Evolutionary conservation across 2,113 vertebrate species (phyloP), one percentile per base, ranked within the genome.

Genomic region (Rostratula benghalensis): DNA sequence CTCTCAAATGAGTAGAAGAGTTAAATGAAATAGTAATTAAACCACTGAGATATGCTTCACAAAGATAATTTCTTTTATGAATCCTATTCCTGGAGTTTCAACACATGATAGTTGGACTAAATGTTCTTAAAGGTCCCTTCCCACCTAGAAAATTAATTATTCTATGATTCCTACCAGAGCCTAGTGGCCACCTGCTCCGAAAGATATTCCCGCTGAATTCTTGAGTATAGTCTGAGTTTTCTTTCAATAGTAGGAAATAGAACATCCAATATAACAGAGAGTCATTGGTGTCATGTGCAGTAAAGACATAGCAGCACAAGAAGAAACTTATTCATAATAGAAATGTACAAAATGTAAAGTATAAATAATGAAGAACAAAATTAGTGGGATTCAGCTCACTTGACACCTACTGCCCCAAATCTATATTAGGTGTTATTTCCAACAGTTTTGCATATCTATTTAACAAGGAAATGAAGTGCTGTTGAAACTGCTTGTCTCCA

Each of bases 11-110:
- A 57, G 6, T 25, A 31, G 33, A 85, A 69, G 4, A 43, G 6
- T 61, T 41, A 82, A 87, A 69, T n/a, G 0, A 82, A 70, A 65
- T 37, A 54, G 6, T 74, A 33, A 22, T 61, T 43, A 84, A 74
- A 56, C 3, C 33, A 78, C 8, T n/a, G 14, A 86, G 25, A 13
- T 60, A 16, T 12, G 5, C 11, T 89, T 81, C 50, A 56, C 7
- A 81, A 45, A 65, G 20, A 46, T 27, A 48, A 59, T 56, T 79
- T 78, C 2, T 76, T 69, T 51, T 61, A 13, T 39, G 7, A 48
- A 13, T 67, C 8, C 3, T 53, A 0, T 54, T 74, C 50, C 9
- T 39, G 16, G 10, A 70, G 16, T 6, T 56, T 48, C 6, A 5
- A 23, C 16, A 23, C 16, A 28, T 45, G 45, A 45, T 45, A 17